A percentile compares a stretch with the other conserved stretches of the same genome.
Evolutionary conservation across 2,113 vertebrate species (phyloP).

Genomic region (Neofelis nebulosa): DNA sequence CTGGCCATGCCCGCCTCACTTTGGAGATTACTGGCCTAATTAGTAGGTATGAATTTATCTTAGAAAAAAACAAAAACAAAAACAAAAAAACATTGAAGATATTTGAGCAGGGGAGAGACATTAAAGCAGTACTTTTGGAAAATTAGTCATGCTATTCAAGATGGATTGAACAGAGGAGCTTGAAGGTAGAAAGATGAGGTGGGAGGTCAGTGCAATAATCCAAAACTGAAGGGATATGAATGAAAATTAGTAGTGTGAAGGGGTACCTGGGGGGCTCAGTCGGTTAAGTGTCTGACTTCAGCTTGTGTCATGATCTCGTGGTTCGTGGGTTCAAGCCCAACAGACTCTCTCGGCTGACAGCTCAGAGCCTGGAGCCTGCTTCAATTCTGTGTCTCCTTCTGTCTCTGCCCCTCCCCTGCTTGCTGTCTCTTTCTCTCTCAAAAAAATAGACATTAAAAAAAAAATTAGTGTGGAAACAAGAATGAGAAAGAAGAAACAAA

Average conservation of each 20-base stretch:
- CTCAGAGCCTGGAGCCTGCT: too few species aligned
- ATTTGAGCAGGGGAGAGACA: not conserved
- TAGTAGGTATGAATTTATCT: not conserved
- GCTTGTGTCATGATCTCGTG: too few species aligned
- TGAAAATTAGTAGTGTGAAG: not conserved
- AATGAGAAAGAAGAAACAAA: not conserved
- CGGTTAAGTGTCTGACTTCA: too few species aligned
- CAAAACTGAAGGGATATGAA: not conserved
- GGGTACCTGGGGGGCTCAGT: too few species aligned
- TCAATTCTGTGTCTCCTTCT: too few species aligned
- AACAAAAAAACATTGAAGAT: not conserved
- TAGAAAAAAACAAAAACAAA: not conserved
- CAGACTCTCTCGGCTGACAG: too few species aligned
- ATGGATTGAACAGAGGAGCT: not conserved
- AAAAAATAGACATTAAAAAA: too few species aligned
- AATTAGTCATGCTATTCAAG: not conserved
- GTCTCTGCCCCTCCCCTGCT: too few species aligned
- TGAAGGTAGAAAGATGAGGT: not conserved
- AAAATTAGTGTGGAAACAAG: not conserved
- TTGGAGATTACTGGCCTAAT: not conserved
- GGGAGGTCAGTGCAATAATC: not conserved
- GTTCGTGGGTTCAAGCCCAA: too few species aligned
- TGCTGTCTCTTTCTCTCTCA: too few species aligned
- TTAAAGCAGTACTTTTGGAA: not conserved
- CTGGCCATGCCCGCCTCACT: not conserved